Base-by-base conservation (phyloP, 37 sponge, comb jelly and placozoan species). In the Haliclona indistincta region DNA sequence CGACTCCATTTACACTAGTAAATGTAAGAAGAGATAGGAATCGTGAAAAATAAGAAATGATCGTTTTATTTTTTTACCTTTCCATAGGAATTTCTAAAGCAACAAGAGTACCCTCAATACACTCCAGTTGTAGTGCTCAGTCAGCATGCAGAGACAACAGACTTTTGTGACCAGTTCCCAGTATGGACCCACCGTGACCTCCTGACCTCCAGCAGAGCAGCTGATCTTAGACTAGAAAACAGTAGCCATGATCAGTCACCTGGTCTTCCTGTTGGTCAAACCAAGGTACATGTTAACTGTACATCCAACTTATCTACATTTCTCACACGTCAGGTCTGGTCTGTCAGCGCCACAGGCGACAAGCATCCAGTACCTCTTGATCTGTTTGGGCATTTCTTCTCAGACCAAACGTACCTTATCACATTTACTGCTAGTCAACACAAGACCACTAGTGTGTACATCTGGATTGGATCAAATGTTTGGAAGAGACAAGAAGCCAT, bases 71-170 rank as follows among this genome's bases (percentile, higher is more conserved):
- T 43, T 63, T 20, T 39, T 6, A 23, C 6, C 42, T 35, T 25
- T 64, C n/a, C 64, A 1, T 51, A 79, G 80, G 54, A 53, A 3
- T 82, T 71, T 38, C 13, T 88, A 10, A 19, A 54, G 0, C 43
- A 77, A 44, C 34, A 61, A 17, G 55, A 49, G 3, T 73, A 78
- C 41, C 83, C 89, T 26, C 53, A 56, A 49, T 78, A 79, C 84
- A 73, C 79, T 20, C 71, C 89, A 0, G 51, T 88, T 38, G 58
- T 73, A 43, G 67, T 88, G 37, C 60, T 76, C 51, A 88, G 79
- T 25, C 73, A 88, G 54, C 40, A 78, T 28, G 82, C 74, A 0
- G 89, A 88, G 63, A 54, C 73, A 0, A 38, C 47, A 20, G 66
- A 66, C 11, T 82, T 88, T 41, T 26, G 26, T 13, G 34, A 34